These are phyloP conservation scores for Andrena haemorrhoa DNA, from an alignment of 2,888 invertebrate species.

Conservation along the genomic window DNA sequence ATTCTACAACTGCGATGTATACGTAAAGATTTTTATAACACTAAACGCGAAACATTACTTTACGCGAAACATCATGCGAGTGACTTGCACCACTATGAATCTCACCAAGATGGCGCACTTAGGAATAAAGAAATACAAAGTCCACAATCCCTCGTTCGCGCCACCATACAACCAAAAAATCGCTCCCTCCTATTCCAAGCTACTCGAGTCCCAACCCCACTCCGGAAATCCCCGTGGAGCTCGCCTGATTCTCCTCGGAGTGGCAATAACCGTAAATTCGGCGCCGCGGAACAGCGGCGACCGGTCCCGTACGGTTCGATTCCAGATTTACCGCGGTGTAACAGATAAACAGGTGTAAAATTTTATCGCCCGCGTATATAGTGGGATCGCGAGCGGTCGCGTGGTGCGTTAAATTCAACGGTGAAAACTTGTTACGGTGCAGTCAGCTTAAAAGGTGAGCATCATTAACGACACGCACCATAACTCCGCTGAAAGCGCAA, in stretches of 20 bases:
- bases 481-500: constrained; percentile 44
- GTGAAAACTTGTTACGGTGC: constrained; percentile 45
- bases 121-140: not conserved
- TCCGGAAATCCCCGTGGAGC: constrained; percentile 20
- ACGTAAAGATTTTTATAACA: no score
- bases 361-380: constrained; percentile 39
- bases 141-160: no score
- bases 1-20: no score
- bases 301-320: constrained; percentile 28
- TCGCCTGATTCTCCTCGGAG: not conserved
- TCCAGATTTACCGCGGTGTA: constrained; percentile 34
- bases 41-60: no score
- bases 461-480: constrained; percentile 58
- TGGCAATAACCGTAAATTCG: constrained; percentile 43
- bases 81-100: no score
- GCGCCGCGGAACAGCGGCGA: constrained; percentile 10
- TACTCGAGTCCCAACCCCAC: constrained; percentile 1
- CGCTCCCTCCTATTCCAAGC: not conserved
- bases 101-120: not conserved
- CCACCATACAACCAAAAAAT: not conserved
- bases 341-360: constrained; percentile 55
- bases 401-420: constrained; percentile 43
- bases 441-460: constrained; percentile 41
- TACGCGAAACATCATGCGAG: no score
- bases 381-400: not conserved